Evolutionary conservation across 2,888 invertebrate genomes (phyloP).

Genomic region (Tinea pellionella): DNA sequence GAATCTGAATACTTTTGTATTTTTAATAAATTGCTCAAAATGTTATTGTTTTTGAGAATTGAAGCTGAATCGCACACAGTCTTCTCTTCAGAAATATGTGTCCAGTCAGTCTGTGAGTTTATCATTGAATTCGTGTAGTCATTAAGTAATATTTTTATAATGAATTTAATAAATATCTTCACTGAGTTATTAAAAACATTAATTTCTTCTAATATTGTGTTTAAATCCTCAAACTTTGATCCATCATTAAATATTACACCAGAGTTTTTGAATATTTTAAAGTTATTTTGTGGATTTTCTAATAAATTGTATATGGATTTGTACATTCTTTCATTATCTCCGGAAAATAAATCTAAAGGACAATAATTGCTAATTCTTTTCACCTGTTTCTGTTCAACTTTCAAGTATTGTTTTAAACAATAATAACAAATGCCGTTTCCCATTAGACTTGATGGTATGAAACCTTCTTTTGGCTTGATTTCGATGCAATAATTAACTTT

Average conservation of each 20-base stretch:
- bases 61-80: not conserved
- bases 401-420: slow-evolving; percentile 67
- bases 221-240: slow-evolving; percentile 23
- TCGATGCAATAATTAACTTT: slow-evolving; percentile 66
- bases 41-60: not conserved
- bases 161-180: slow-evolving; percentile 38
- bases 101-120: not conserved
- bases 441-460: slow-evolving; percentile 42
- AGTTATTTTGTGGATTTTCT: slow-evolving; percentile 73
- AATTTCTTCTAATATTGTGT: slow-evolving; percentile 26
- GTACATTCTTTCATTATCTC: slow-evolving; percentile 65
- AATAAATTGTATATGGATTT: slow-evolving; percentile 59
- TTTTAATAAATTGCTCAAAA: slow-evolving; percentile 35
- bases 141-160: slow-evolving; percentile 36
- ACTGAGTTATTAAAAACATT: slow-evolving; percentile 25
- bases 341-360: slow-evolving; percentile 78
- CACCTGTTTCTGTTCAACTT: slow-evolving; percentile 66
- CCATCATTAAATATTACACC: slow-evolving; percentile 35
- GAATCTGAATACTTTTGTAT: slow-evolving; percentile 34
- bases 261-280: slow-evolving; percentile 68
- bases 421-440: slow-evolving; percentile 61
- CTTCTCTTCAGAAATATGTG: not conserved
- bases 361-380: slow-evolving; percentile 71
- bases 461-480: slow-evolving; percentile 78
- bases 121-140: slow-evolving; percentile 16